Conservation (phyloP, 37 sponge, comb jelly and placozoan species). For the Agelas oroides region DNA sequence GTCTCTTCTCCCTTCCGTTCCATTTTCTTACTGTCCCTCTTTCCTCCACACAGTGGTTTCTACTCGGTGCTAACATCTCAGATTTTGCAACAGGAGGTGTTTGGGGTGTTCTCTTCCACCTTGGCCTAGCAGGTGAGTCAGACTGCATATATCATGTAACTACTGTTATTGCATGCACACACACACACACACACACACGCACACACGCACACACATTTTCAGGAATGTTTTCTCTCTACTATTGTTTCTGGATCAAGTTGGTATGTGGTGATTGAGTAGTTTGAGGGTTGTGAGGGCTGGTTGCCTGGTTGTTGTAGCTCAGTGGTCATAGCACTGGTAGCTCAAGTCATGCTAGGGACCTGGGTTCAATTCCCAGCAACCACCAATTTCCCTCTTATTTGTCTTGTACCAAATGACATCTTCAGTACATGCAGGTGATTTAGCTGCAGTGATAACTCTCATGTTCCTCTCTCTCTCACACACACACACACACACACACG, state of each 20-base stretch:
- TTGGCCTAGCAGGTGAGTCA: constrained; percentile 70
- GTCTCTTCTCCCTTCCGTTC: not conserved
- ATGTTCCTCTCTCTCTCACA: no score
- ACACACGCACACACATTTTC: not conserved
- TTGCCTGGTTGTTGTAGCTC: no score
- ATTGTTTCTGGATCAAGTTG: constrained; percentile 74
- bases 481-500: no score
- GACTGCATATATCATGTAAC: no score
- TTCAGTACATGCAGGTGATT: no score
- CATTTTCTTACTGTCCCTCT: not conserved
- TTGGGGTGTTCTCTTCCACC: constrained; percentile 77
- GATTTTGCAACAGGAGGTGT: constrained; percentile 58
- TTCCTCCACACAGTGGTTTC: constrained; percentile 64
- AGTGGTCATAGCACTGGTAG: no score
- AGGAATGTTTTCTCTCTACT: constrained; percentile 76
- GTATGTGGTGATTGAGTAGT: constrained; percentile 27
- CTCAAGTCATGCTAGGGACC: no score
- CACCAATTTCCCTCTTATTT: no score
- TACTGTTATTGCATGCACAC: not conserved
- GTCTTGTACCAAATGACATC: no score
- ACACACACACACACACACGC: not conserved
- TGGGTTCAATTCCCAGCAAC: no score
- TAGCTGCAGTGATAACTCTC: no score
- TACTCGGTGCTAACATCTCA: constrained; percentile 83
- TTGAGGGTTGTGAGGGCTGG: no score